Base-by-base conservation (phyloP, 92 coral and sea anemone genomes). In the Bergia puertoricense region DNA sequence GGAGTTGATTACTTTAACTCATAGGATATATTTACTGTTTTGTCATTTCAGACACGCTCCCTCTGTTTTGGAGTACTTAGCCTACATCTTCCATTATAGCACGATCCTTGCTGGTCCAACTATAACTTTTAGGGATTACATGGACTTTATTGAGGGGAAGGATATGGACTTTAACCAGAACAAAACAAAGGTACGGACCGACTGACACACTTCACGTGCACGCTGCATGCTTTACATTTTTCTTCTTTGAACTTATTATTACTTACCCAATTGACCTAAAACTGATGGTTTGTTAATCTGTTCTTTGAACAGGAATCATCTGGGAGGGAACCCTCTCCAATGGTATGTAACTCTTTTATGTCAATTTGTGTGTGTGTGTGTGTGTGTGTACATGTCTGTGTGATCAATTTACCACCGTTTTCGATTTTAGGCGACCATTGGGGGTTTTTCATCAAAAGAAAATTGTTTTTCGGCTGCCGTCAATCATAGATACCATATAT, bases 91-190 rank as follows among this genome's bases (percentile, higher is more conserved):
- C 23, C 90, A 90, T 77, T 90, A 86, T 45, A 86, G 87, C 73
- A 80, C 66, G 90, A 44, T 90, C 37, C 76, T 90, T 11, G 92
- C 86, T 37, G 92, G 92, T 9, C 92, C 90, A 8, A 72, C 92
- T 14, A 44, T 77, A 16, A 81, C 83, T 6, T 90, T 80, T 37
- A 72, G 71, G 46, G 92, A 90, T 36, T 90, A 79, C 56, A 90
- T 90, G 72, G 87, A 86, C n/a, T 90, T 79, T 20, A 86, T 90
- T 39, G 90, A 90, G 15, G 92, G 92, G 14, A 81, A 51, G 11
- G 89, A 90, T 62, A 36, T 86, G 36, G 88, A 76, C 43, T 13
- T 69, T 8, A 44, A 68, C 50, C 69, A 48, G 87, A 84, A 84
- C 48, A 84, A 50, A 40, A 16, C 48, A 15, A 83, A 83, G 87